Evolutionary conservation across 2,888 invertebrate species (phyloP).

Genomic region (Meandrusa payeni): DNA sequence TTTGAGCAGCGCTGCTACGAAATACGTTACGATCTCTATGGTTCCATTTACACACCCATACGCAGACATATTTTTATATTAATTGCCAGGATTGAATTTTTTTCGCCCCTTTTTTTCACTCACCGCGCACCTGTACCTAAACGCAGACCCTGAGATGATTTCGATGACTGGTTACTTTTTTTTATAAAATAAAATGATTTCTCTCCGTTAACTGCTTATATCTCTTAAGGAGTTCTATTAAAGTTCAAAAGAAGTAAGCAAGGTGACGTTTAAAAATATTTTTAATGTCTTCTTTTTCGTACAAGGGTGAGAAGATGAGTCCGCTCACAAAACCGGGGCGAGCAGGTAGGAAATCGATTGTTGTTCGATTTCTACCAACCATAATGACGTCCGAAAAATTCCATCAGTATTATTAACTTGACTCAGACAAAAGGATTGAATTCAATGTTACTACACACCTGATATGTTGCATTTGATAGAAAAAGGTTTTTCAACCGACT

Average conservation of each 20-base stretch:
- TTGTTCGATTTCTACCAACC: constrained; percentile 44
- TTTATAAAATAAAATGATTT: constrained; percentile 42
- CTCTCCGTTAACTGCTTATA: too few relatives aligned
- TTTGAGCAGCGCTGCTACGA: constrained; percentile 25
- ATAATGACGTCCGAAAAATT: constrained; percentile 22
- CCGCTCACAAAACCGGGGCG: constrained; percentile 51
- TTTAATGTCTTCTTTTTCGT: constrained; percentile 46
- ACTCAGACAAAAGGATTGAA: constrained; percentile 36
- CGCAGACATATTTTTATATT: constrained; percentile 52
- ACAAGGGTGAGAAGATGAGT: constrained; percentile 58
- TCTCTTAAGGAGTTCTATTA: too few relatives aligned
- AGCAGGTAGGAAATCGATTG: constrained; percentile 74
- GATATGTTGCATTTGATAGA: too few relatives aligned
- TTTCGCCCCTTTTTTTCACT: constrained; percentile 45
- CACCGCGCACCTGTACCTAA: constrained; percentile 65
- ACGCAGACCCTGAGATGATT: constrained; percentile 53
- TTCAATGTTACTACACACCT: too few relatives aligned
- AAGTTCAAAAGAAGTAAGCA: constrained; percentile 12
- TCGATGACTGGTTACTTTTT: constrained; percentile 69
- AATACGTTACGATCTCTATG: constrained; percentile 37
- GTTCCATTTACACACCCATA: constrained; percentile 44
- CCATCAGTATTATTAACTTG: constrained; percentile 24
- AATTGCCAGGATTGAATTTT: constrained; percentile 62
- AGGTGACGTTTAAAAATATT: constrained; percentile 34
- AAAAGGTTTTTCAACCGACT: too few relatives aligned